These are phyloP conservation scores for Chrysolina americana DNA, from an alignment of 2,888 invertebrate species.

Conservation along the genomic window DNA sequence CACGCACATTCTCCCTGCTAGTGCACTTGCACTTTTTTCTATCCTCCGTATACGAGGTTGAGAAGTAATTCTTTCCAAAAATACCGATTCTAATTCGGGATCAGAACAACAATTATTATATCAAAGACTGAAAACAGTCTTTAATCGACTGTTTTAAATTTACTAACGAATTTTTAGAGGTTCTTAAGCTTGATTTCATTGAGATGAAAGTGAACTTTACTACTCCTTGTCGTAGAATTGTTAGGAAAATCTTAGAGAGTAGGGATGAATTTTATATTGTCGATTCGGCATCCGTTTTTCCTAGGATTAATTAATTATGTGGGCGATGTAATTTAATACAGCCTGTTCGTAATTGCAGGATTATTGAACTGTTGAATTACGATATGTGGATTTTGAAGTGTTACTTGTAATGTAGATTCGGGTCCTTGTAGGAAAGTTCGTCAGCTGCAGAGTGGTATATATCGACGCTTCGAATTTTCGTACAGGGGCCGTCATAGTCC, in stretches of 20 bases:
- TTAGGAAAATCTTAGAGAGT: too few species aligned
- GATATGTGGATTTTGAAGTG: conserved; percentile 5
- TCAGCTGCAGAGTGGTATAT: not conserved
- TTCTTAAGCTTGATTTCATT: conserved; percentile 31
- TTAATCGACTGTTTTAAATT: conserved; percentile 53
- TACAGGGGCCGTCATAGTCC: not conserved
- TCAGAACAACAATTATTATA: conserved; percentile 38
- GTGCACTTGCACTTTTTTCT: not conserved
- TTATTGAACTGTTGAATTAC: not conserved
- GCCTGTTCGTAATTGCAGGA: not conserved
- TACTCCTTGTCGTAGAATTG: not conserved
- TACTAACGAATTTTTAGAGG: conserved; percentile 48
- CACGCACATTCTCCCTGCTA: not conserved
- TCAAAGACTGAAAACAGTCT: conserved; percentile 57
- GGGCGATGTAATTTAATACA: not conserved
- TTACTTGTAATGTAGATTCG: not conserved
- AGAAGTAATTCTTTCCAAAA: not conserved
- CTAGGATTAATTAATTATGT: conserved; percentile 12
- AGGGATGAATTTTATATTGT: too few species aligned
- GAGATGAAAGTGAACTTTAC: not conserved
- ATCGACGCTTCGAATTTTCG: conserved; percentile 1
- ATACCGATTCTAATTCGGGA: not conserved
- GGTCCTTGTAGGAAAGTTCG: not conserved
- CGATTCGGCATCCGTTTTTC: too few species aligned
- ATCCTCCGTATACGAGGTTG: conserved; percentile 2